These are phyloP conservation scores for Hymenochirus boettgeri DNA, from an alignment of 2,113 vertebrate species.

Conservation along the genomic window DNA sequence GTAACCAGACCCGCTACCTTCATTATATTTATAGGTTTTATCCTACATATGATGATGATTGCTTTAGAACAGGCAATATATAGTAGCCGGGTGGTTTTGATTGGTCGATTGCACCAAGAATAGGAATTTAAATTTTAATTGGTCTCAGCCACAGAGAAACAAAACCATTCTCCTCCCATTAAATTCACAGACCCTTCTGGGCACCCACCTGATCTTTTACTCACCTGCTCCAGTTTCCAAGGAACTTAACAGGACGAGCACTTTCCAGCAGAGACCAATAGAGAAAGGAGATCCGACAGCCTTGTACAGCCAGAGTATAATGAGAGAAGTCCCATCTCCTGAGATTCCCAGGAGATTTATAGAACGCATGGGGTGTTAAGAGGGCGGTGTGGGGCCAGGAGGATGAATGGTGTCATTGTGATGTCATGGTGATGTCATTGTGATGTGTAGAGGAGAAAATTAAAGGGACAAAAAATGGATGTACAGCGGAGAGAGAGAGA, in stretches of 20 bases:
- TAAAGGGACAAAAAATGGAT: neutral
- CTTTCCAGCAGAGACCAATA: constrained; percentile 91
- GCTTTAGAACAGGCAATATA: no score
- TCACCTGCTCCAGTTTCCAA: constrained; percentile 98
- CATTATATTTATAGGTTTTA: no score
- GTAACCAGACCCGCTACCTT: no score
- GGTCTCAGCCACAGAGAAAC: no score
- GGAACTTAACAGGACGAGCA: constrained; percentile 90
- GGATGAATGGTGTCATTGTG: neutral
- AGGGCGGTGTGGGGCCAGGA: no score
- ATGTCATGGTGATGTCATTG: neutral
- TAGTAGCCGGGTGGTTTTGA: no score
- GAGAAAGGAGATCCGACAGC: constrained; percentile 91
- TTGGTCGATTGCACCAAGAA: no score
- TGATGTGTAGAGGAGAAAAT: neutral
- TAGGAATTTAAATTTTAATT: no score
- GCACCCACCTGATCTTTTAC: no score
- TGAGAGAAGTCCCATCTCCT: constrained; percentile 89
- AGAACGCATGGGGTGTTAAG: neutral
- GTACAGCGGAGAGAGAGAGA: neutral
- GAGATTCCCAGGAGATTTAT: constrained; percentile 27
- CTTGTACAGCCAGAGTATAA: constrained; percentile 89
- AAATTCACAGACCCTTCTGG: no score
- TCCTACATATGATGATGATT: no score
- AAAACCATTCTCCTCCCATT: no score